Percentiles rank a stretch among this genome's conserved stretches.
Conservation (phyloP, 1,140 invertebrate species). For the Panagrolaimus sp. region DNA sequence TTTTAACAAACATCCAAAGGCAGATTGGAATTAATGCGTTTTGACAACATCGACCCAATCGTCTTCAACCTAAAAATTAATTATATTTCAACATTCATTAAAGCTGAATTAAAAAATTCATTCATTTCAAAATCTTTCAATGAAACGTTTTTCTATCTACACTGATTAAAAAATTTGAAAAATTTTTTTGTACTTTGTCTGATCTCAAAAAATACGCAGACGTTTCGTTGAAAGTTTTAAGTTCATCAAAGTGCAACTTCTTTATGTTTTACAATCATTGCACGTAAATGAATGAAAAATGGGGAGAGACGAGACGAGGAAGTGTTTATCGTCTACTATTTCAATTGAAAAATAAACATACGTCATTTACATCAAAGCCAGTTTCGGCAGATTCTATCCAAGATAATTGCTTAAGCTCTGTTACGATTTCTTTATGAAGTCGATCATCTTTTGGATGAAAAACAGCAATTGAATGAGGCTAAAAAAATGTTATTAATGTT, state of each 20-base stretch:
- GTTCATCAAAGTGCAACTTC: not conserved
- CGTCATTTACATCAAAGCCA: not conserved
- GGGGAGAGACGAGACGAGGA: not conserved
- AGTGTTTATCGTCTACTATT: not conserved
- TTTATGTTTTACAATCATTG: not conserved
- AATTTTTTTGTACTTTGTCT: constrained; percentile 7
- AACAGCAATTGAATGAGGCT: not conserved
- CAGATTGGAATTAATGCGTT: no score
- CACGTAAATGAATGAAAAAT: not conserved
- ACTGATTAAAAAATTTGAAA: no score
- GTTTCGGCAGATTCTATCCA: not conserved
- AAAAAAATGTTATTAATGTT: not conserved
- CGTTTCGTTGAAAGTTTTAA: not conserved
- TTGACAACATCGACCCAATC: no score
- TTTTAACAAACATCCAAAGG: no score
- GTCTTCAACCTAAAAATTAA: no score
- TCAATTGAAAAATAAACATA: not conserved
- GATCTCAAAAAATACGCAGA: not conserved
- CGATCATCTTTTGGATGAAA: not conserved
- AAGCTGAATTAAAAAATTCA: no score
- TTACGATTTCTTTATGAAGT: not conserved
- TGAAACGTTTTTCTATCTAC: no score
- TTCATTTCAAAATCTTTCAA: no score
- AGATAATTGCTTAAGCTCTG: not conserved
- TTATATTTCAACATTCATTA: no score